Base-by-base conservation (phyloP, 2,797 vertebrate species). In the Hyperoplus lanceolatus region DNA sequence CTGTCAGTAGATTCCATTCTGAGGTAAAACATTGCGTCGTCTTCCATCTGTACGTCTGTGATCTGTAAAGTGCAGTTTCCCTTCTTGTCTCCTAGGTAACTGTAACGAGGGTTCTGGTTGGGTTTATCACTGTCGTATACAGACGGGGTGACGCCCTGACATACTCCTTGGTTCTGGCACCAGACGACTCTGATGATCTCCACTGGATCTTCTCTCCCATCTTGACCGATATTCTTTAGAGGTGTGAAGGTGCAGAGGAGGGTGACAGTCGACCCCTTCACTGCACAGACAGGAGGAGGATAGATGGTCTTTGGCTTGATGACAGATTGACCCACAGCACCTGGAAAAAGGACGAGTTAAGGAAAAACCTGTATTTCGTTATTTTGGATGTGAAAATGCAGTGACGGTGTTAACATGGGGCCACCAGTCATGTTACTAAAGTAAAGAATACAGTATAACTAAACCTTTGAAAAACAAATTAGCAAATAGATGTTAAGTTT, bases 211-310 rank as follows among this genome's bases (percentile, higher is more conserved):
- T 8, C 0, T 56, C 0, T 6, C 13, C 29, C 14, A 3, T 1
- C 0, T 0, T 1, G 0, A 3, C 0, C 1, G 59, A 29, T 0
- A 4, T 14, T 8, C 14, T 2, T 2, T 0, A 9, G 29, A 1
- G 73, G 77, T 2, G 65, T 75, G 81, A 89, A 89, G 77, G 29
- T 55, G 76, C 87, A 89, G 59, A 38, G 75, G 29, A 89, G 60
- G 45, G 45, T 70, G 72, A 65, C 66, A 0, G 70, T 79, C 0
- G 87, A 89, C 0, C 73, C 70, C 36, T 0, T 14, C 0, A 81
- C 70, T 16, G 80, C 87, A 78, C 87, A 89, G 11, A 75, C 61
- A 5, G n/a, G 8, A 21, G 0, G 0, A 7, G 72, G 12, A 21
- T 16, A 74, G 1, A n/a, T 63, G 38, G 75, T 63, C 5, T 0